Evolutionary conservation across 2,888 invertebrate species (phyloP), one percentile per base, ranked within the genome.

Genomic region (Heliconius hortense): DNA sequence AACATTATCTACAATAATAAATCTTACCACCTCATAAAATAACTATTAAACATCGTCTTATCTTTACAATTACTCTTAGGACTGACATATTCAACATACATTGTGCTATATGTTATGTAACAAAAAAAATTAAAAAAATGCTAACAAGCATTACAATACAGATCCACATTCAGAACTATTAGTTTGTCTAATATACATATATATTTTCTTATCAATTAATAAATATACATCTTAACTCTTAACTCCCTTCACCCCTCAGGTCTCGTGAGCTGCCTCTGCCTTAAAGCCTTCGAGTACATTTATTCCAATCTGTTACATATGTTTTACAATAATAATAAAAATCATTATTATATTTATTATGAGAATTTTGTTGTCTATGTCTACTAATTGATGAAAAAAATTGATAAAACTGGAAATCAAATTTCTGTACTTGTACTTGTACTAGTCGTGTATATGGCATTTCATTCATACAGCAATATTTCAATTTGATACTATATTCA

Each of bases 141-240:
- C 66, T 66, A 60, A 68, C 35, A 59, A 56, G 66, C 69, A 71
- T 73, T 63, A 56, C 39, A 53, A 43, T 35, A 68, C 56, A 73
- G 62, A 72, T 76, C 72, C 56, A 74, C 43, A 69, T 72, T 43
- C 28, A 68, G 68, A 71, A 74, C 64, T 74, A 70, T 71, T 56
- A 59, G 21, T 71, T 70, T 64, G 66, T 31, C 72, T 48, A 77
- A 75, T 70, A 75, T 71, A 69, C 68, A 69, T 21, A 28, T 70
- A 74, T 71, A 71, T 69, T 63, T 75, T 31, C 59, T 39, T 63
- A 59, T 35, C 18, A 35, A 59, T 68, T 63, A 73, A 39, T 56
- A 71, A 70, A 74, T 73, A 77, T 68, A 75, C 70, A 53, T 31
- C 60, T 73, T 69, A 60, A 59, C 39, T 43, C 72, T 53, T 69